Conservation (phyloP, 1,140 invertebrate genomes). For the Hypsibius dujardini region DNA sequence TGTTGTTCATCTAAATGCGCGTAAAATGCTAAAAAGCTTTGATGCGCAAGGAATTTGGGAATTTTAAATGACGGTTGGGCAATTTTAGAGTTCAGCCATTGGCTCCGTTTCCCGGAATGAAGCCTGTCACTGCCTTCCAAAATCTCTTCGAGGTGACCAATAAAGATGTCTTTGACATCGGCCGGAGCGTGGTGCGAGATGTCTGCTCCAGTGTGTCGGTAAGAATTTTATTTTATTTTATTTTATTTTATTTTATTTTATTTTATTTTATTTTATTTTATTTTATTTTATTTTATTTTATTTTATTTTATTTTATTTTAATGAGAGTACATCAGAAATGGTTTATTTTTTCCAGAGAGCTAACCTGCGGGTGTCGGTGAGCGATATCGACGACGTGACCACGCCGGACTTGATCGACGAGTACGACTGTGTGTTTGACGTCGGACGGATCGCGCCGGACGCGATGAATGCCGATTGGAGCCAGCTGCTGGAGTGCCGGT, state of each 20-base stretch:
- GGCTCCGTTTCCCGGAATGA: neutral
- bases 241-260: too few species aligned
- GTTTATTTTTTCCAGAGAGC: neutral
- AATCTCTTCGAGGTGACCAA: neutral
- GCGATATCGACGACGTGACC: conserved; percentile 15
- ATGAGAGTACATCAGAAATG: neutral
- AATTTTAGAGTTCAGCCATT: neutral
- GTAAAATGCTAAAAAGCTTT: too few species aligned
- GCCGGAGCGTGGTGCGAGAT: neutral
- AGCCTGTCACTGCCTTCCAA: neutral
- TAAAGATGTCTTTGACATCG: neutral
- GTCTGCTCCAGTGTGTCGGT: neutral
- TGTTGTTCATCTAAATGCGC: neutral
- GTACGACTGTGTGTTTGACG: conserved; percentile 8
- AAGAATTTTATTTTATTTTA: neutral
- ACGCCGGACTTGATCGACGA: neutral
- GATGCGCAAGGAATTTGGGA: neutral
- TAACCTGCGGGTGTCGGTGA: neutral
- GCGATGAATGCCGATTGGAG: neutral
- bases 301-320: too few species aligned
- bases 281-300: too few species aligned
- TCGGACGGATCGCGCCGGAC: neutral
- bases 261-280: too few species aligned
- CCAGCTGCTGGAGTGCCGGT: neutral
- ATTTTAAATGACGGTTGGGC: neutral